A percentile compares a stretch with the other conserved stretches of the same genome.
Conservation (phyloP, 2,888 invertebrate genomes). For the Pseudococcus jackbeardsleyi region DNA sequence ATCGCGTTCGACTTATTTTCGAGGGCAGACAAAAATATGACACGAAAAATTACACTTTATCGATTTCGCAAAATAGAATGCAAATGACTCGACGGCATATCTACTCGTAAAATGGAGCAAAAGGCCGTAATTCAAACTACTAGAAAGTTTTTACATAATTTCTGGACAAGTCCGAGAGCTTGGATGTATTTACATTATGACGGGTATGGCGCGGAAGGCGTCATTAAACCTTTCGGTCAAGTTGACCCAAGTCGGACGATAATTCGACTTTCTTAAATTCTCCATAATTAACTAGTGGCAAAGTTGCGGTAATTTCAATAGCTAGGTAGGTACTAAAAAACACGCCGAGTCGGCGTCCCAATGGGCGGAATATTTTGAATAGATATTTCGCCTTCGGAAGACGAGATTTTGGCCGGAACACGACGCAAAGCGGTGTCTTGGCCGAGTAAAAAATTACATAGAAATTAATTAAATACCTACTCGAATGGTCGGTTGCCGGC, state of each 20-base stretch:
- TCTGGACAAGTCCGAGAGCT: not conserved
- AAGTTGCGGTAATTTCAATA: slow-evolving; percentile 33
- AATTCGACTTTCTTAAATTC: slow-evolving; percentile 9
- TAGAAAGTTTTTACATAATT: slow-evolving; percentile 46
- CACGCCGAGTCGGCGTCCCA: not conserved
- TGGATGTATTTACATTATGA: not conserved
- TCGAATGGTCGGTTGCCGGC: not conserved
- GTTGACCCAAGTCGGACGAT: slow-evolving; percentile 10
- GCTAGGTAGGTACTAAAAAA: not conserved
- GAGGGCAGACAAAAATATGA: not conserved
- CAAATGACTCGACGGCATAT: not conserved
- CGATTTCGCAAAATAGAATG: not conserved
- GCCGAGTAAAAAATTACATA: not conserved
- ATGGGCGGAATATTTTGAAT: not conserved
- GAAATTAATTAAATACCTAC: slow-evolving; percentile 7
- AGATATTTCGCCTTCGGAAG: not conserved
- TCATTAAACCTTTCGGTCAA: slow-evolving; percentile 26
- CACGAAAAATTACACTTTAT: not conserved
- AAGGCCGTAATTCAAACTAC: not conserved
- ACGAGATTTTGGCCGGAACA: not conserved
- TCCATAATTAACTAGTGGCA: slow-evolving; percentile 17
- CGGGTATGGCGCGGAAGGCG: not conserved
- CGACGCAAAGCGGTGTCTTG: not conserved
- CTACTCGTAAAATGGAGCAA: not conserved
- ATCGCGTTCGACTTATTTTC: too few species aligned